Percentiles rank a stretch among this genome's conserved stretches.
Conservation (phyloP, 2,888 invertebrate species). For the Heteromurus nitidus region DNA sequence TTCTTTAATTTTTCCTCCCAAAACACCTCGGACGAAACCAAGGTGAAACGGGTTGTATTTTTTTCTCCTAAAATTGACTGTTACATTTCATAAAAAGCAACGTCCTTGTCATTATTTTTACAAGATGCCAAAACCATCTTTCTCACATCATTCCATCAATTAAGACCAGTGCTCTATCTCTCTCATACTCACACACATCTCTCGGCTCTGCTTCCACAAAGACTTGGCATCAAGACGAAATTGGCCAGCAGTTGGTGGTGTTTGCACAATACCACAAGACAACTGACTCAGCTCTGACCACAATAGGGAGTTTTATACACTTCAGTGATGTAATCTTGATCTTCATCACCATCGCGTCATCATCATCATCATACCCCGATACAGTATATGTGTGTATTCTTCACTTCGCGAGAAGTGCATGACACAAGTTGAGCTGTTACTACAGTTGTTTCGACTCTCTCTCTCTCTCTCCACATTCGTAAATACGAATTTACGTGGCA, state of each 20-base stretch:
- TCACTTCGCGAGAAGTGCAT: constrained; percentile 10
- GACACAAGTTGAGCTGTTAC: constrained; percentile 4
- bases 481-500: too few relatives aligned
- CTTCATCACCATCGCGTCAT: too few relatives aligned
- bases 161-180: neutral
- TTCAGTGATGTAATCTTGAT: neutral
- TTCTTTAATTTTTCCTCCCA: too few relatives aligned
- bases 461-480: too few relatives aligned
- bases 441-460: neutral
- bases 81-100: too few relatives aligned
- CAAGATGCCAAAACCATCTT: too few relatives aligned
- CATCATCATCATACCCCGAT: too few relatives aligned
- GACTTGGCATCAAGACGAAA: neutral
- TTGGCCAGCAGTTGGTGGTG: constrained; percentile 30
- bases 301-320: neutral
- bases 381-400: too few relatives aligned
- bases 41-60: too few relatives aligned
- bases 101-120: too few relatives aligned
- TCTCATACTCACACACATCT: neutral
- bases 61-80: too few relatives aligned
- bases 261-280: constrained; percentile 23
- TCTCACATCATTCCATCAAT: neutral
- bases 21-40: too few relatives aligned
- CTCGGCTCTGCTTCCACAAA: neutral
- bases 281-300: constrained; percentile 6